Conservation (phyloP, 1,140 invertebrate species). For the Oryzaephilus surinamensis region DNA sequence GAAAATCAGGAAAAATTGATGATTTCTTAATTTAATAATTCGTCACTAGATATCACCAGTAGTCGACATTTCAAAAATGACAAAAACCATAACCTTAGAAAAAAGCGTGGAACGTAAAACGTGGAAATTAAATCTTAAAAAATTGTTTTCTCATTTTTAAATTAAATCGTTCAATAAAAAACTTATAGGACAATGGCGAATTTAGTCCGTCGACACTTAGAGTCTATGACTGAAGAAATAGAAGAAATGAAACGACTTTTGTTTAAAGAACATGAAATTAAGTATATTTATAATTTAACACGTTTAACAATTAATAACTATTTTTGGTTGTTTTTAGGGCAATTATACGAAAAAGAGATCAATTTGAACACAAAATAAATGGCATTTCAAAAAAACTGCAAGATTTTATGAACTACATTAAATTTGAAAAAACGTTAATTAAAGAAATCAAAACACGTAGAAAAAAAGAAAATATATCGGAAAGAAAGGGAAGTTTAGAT, state of each 20-base stretch:
- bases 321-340: constrained; percentile 10
- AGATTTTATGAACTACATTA: constrained; percentile 21
- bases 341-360: constrained; percentile 17
- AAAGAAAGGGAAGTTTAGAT: constrained; percentile 20
- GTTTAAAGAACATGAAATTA: neutral
- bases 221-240: neutral
- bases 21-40: no score
- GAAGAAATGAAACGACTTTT: neutral
- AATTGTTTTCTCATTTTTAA: no score
- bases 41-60: no score
- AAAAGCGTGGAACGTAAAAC: no score
- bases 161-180: no score
- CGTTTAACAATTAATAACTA: neutral
- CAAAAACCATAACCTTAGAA: no score
- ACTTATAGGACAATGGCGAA: neutral
- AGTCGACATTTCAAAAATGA: no score
- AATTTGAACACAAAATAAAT: constrained; percentile 24
- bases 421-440: constrained; percentile 19
- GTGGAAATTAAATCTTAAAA: no score
- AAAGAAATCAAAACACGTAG: constrained; percentile 17
- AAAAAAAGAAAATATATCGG: constrained; percentile 13
- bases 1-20: no score
- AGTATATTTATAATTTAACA: neutral
- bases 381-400: constrained; percentile 18
- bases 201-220: neutral